phyloP scores from a whole-genome alignment of 2,888 invertebrate genomes.

The Plusia festucae region DNA sequence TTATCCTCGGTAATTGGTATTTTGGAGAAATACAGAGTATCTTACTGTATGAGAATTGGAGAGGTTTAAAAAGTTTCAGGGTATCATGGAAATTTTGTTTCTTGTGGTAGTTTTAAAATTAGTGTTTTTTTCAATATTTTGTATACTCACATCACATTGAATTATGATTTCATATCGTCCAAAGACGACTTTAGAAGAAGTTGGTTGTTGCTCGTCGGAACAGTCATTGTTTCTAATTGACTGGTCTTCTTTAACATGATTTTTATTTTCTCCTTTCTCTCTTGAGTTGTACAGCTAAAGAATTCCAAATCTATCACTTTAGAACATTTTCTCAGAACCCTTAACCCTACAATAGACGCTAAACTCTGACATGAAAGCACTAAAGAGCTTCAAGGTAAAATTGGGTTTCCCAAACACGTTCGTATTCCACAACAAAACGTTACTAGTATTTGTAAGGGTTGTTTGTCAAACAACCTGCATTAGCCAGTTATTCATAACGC shows the following conservation, averaged over 20 bases:
- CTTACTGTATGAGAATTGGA: neutral
- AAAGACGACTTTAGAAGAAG: neutral
- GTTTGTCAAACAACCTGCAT: constrained; percentile 61
- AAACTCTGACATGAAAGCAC: constrained; percentile 12
- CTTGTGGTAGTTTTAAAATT: neutral
- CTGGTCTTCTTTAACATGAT: too few relatives aligned
- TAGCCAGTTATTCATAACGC: constrained; percentile 68
- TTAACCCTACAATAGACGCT: neutral
- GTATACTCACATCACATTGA: neutral
- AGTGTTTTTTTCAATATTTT: too few relatives aligned
- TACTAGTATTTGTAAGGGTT: constrained; percentile 44
- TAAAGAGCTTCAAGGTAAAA: neutral
- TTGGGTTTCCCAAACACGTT: constrained; percentile 22
- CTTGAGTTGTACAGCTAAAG: neutral
- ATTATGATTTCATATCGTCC: neutral
- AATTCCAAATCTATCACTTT: neutral
- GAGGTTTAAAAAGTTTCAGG: neutral
- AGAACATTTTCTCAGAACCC: neutral
- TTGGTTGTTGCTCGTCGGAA: too few relatives aligned
- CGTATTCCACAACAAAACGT: constrained; percentile 30
- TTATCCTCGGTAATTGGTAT: neutral
- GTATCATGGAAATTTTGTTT: neutral
- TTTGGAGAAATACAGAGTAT: neutral
- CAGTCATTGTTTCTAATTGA: too few relatives aligned
- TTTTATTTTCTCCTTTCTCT: neutral